Conservation (phyloP, 1,140 invertebrate genomes). For the Ceratitis capitata region DNA sequence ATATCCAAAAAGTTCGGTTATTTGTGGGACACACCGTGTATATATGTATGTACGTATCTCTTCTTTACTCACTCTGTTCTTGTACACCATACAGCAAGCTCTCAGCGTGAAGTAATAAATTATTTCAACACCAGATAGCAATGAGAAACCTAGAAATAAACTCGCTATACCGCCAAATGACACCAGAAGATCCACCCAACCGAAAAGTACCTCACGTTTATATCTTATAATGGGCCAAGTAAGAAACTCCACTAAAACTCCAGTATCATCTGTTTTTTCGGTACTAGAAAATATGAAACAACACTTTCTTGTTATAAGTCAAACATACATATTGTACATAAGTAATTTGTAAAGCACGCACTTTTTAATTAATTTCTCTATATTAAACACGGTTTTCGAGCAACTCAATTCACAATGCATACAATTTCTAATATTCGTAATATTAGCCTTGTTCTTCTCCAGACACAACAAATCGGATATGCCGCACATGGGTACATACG, state of each 20-base stretch:
- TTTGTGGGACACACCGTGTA: too few species aligned
- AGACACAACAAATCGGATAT: slow-evolving; percentile 71
- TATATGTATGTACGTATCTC: too few species aligned
- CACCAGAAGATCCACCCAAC: slow-evolving; percentile 80
- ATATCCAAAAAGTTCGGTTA: too few species aligned
- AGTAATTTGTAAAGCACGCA: slow-evolving; percentile 52
- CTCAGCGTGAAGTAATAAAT: slow-evolving; percentile 78
- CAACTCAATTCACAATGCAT: slow-evolving; percentile 74
- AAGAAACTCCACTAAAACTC: slow-evolving; percentile 69
- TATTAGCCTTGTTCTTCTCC: slow-evolving; percentile 67
- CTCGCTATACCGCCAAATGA: slow-evolving; percentile 74
- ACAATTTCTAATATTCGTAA: slow-evolving; percentile 71
- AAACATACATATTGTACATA: too few species aligned
- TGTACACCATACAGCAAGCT: slow-evolving; percentile 72
- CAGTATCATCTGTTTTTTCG: slow-evolving; percentile 50
- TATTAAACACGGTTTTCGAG: slow-evolving; percentile 77
- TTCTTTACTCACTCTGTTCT: slow-evolving; percentile 53
- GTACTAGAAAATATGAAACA: slow-evolving; percentile 41
- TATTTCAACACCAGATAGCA: slow-evolving; percentile 77
- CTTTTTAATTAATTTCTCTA: slow-evolving; percentile 75
- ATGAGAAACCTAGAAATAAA: slow-evolving; percentile 78
- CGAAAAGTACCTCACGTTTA: slow-evolving; percentile 79
- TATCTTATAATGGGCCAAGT: slow-evolving; percentile 79
- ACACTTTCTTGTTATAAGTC: neutral
- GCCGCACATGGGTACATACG: slow-evolving; percentile 67